Evolutionary conservation across 2,797 vertebrate species (phyloP).

Genomic region (Myotis pilosus): DNA sequence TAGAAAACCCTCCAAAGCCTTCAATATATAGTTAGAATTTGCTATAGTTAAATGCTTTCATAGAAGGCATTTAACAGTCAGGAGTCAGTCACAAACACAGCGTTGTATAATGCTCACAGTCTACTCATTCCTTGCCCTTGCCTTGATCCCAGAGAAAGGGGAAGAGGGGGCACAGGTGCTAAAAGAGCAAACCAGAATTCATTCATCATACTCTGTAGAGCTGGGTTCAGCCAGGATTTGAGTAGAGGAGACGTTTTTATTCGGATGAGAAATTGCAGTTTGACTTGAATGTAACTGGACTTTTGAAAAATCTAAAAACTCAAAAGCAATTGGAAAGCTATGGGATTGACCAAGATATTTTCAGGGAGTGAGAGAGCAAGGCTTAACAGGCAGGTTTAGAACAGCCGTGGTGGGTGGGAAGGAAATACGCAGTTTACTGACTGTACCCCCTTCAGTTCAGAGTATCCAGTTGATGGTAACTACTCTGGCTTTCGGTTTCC

Average conservation of each 20-base stretch:
- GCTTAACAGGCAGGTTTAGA: not conserved
- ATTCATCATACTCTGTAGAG: not conserved
- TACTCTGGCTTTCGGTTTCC: not conserved
- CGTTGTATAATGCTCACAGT: not conserved
- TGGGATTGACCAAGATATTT: not conserved
- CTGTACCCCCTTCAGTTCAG: not conserved
- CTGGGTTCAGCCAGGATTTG: not conserved
- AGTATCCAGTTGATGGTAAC: not conserved
- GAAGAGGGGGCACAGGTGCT: not conserved
- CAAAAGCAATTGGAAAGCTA: not conserved
- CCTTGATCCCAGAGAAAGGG: not conserved
- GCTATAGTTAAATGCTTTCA: not conserved
- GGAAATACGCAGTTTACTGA: not conserved
- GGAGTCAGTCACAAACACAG: not conserved
- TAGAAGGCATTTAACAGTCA: not conserved
- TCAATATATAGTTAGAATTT: not conserved
- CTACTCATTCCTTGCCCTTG: not conserved
- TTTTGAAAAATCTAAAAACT: slow-evolving; percentile 4
- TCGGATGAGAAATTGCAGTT: not conserved
- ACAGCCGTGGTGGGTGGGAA: not conserved
- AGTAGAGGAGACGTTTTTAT: not conserved
- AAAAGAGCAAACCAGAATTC: not conserved
- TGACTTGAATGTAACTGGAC: slow-evolving; percentile 9
- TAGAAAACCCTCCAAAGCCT: not conserved
- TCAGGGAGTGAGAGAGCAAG: not conserved